Evolutionary conservation across 2,797 vertebrate species (phyloP), one percentile per base, ranked within the genome.

Genomic region (Discoglossus pictus): DNA sequence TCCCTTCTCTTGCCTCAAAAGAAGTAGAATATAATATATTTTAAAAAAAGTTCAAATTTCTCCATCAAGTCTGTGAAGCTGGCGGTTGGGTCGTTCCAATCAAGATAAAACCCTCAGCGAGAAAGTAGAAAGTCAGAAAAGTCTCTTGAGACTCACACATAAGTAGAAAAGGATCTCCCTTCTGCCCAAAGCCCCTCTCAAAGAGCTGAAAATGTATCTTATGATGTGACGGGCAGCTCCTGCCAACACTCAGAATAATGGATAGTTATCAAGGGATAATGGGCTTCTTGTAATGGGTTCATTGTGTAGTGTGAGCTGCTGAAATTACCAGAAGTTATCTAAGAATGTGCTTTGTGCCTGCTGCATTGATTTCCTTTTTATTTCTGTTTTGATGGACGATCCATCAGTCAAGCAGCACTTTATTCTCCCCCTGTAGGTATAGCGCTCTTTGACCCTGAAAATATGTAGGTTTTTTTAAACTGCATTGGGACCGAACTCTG

Each of bases 271-370:
- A 2, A 50, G 44, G 73, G 63, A 80, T 77, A 77, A 83, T 75
- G 78, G 75, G 7, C 74, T 40, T 38, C 48, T 61, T 61, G 35
- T 67, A 67, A 67, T 67, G 78, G 73, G 7, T 73, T 38, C 62
- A 78, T 77, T 80, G 75, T 81, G 69, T 68, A 1, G 4, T 24
- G 74, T 56, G 10, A 72, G 64, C 80, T 75, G 75, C 76, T 78
- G 75, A 68, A 78, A 81, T 76, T 70, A 75, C 74, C 47, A 75
- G 47, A 42, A 2, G 6, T 63, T 71, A 73, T 60, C 25, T 72
- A 62, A 1, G 35, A 50, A 56, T 76, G 68, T 8, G 16, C 18
- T 62, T 52, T 56, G 11, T 58, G 23, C 36, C 15, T 9, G 4
- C 35, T 39, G 18, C 47, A 61, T 61, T 61, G 47, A 39, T 47